Evolutionary conservation across 2,797 vertebrate species (phyloP).

Genomic region (Syncerus caffer): DNA sequence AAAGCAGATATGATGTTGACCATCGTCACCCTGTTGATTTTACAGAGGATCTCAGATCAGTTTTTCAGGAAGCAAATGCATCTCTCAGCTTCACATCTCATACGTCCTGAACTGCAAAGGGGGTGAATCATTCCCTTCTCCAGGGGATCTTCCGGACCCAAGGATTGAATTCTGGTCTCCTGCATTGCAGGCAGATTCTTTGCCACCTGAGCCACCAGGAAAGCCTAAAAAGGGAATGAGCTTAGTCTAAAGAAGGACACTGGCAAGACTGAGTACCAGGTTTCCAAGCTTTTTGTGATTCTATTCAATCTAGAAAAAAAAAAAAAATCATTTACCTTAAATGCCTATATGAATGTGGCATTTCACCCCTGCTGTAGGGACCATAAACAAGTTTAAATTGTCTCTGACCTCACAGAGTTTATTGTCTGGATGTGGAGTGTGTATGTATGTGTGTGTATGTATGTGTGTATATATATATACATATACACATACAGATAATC

Average conservation of each 20-base stretch:
- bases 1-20: neutral
- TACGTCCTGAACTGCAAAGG: neutral
- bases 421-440: neutral
- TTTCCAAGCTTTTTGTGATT: neutral
- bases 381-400: neutral
- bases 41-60: neutral
- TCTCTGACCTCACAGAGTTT: neutral
- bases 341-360: neutral
- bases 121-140: neutral
- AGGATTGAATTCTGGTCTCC: neutral
- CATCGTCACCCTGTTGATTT: neutral
- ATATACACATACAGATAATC: neutral
- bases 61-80: neutral
- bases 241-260: neutral
- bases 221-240: neutral
- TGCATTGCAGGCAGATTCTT: neutral
- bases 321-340: neutral
- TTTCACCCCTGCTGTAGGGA: neutral
- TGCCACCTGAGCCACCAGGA: neutral
- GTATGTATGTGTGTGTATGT: too few relatives aligned
- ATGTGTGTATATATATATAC: neutral
- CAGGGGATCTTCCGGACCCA: neutral
- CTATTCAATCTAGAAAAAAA: neutral
- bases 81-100: neutral
- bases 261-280: neutral